phyloP scores from a whole-genome alignment of 2,113 vertebrate species.

The Corythornis madagascariensis region DNA sequence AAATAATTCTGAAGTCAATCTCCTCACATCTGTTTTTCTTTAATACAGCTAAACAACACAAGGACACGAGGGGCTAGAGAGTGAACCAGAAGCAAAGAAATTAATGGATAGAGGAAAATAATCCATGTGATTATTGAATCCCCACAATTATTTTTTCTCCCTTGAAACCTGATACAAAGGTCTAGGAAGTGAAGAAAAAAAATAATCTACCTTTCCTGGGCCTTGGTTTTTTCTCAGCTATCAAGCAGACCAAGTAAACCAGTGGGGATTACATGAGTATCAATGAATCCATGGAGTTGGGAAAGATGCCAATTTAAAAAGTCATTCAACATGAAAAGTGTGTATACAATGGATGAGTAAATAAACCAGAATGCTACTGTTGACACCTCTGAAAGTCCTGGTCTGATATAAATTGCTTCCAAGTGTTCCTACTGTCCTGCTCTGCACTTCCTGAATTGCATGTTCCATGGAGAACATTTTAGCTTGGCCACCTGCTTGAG shows the following conservation, averaged over 20 bases:
- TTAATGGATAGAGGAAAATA: not conserved
- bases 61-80: not conserved
- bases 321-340: too few relatives aligned
- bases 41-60: not conserved
- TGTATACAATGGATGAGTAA: too few relatives aligned
- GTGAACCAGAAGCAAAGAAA: constrained; percentile 5
- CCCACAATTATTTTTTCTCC: too few relatives aligned
- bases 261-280: too few relatives aligned
- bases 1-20: constrained; percentile 24
- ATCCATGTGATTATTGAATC: not conserved
- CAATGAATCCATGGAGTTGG: too few relatives aligned
- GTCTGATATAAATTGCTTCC: not conserved
- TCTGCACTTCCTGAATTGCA: not conserved
- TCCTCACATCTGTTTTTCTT: constrained; percentile 43
- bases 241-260: too few relatives aligned
- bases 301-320: too few relatives aligned
- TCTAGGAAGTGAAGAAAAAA: too few relatives aligned
- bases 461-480: accelerated
- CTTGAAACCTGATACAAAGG: too few relatives aligned
- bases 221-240: too few relatives aligned
- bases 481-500: not conserved
- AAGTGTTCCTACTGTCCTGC: not conserved
- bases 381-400: not conserved
- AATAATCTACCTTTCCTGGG: too few relatives aligned
- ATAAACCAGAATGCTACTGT: not conserved